Conservation (phyloP, 2,888 invertebrate genomes). For the Nomada hirtipes region DNA sequence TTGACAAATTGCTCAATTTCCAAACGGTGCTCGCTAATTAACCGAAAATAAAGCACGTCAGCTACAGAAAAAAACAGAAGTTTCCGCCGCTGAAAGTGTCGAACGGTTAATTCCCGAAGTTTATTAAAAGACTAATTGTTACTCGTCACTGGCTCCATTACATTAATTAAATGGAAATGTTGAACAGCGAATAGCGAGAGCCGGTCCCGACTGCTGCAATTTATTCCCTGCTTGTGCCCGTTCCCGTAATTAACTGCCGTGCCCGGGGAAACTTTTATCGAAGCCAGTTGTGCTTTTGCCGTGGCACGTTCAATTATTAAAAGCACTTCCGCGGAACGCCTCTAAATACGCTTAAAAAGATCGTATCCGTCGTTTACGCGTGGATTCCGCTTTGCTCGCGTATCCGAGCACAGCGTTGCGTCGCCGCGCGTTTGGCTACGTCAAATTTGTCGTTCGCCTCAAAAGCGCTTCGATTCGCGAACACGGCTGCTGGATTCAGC, state of each 20-base stretch:
- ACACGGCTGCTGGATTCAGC: not conserved
- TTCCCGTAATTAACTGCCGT: conserved; percentile 61
- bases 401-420: not conserved
- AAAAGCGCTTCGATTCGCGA: not conserved
- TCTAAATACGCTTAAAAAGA: conserved; percentile 7
- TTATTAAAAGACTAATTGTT: conserved; percentile 56
- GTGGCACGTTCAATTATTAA: conserved; percentile 37
- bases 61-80: conserved; percentile 1
- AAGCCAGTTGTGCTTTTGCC: conserved; percentile 38
- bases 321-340: conserved; percentile 12
- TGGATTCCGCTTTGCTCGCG: conserved; percentile 14
- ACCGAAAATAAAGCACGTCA: not conserved
- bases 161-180: conserved; percentile 66
- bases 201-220: conserved; percentile 51
- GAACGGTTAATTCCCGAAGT: conserved; percentile 39
- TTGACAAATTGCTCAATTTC: not conserved
- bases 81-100: not conserved
- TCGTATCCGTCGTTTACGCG: not conserved
- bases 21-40: not conserved
- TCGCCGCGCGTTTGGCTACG: conserved; percentile 1
- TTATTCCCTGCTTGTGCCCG: conserved; percentile 59
- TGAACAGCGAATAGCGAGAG: conserved; percentile 12
- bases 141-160: conserved; percentile 53
- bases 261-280: conserved; percentile 58
- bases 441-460: conserved; percentile 30